Base-by-base conservation (phyloP, 30 jellyfish, hydroid and myxozoan genomes). In the Turritopsis rubra region DNA sequence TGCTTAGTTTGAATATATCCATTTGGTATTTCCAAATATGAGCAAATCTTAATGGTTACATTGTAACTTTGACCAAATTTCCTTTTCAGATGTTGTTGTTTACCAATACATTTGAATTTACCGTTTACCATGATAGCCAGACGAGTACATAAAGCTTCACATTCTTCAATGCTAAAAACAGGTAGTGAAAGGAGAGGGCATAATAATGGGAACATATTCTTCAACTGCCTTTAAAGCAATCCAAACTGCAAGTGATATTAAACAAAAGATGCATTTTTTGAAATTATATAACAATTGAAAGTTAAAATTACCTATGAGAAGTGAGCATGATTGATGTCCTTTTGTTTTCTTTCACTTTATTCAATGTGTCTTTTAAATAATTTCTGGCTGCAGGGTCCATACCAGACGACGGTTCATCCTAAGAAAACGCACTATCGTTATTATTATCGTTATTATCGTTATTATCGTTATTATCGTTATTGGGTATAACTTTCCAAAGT, bases 351-450 rank as follows among this genome's bases (percentile, higher is more conserved):
- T 88, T 76, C 54, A 86, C 76, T 27, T 73, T 77, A 26, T 89
- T 88, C 82, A 93, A 65, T 52, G 98, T 93, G 41, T 93, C 87
- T 96, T 96, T 88, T 22, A 93, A 83, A 66, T 84, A 93, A 70
- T 96, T 81, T 65, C 98, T 66, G 16, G 98, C 84, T 4, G 89
- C 96, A 21, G 98, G 98, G 75, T 93, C 98, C 98, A 93, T 93
- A 54, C 98, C 98, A 75, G 97, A 88, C 13, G 98, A 88, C 1
- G 98, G 98, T 54, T 93, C 98, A 79, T 93, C 98, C 98, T 93
- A 25, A n/a, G n/a, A n/a, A n/a, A n/a, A n/a, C n/a, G n/a, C n/a
- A n/a, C n/a, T n/a, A n/a, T n/a, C n/a, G n/a, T n/a, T n/a, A n/a
- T n/a, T n/a, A n/a, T n/a, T n/a, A n/a, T n/a, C n/a, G n/a, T n/a